Evolutionary conservation across 2,113 vertebrate genomes (phyloP).

Genomic region (Anas platyrhynchos): DNA sequence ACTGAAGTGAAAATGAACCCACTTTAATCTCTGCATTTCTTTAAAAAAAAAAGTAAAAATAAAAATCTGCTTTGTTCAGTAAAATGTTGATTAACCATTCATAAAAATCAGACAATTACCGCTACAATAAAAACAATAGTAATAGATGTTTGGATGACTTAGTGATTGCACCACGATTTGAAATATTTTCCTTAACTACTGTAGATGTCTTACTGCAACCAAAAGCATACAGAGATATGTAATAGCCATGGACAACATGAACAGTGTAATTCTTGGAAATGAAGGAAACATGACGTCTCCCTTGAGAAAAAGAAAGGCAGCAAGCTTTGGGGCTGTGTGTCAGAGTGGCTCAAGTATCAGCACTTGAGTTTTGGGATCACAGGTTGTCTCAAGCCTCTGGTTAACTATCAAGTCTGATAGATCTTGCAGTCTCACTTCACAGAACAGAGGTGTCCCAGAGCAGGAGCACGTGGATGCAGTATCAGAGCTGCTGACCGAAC

Average conservation of each 20-base stretch:
- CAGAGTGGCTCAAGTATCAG: slow-evolving; percentile 27
- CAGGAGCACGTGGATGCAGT: slow-evolving; percentile 34
- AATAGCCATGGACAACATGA: background rate
- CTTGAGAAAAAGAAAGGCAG: background rate
- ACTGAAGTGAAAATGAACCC: background rate
- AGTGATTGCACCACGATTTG: slow-evolving; percentile 23
- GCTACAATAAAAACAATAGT: background rate
- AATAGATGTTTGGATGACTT: background rate
- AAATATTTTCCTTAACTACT: background rate
- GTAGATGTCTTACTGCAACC: background rate
- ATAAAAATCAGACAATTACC: background rate
- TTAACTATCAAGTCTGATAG: slow-evolving; percentile 43
- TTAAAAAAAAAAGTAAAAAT: background rate
- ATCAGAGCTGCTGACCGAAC: slow-evolving; percentile 47
- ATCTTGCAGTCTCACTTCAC: slow-evolving; percentile 46
- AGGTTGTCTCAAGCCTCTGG: slow-evolving; percentile 55
- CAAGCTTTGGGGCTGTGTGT: background rate
- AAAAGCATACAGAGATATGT: background rate
- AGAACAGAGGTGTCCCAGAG: background rate
- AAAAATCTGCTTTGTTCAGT: background rate
- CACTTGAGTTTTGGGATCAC: background rate
- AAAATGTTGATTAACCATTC: background rate
- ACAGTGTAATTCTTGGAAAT: slow-evolving; percentile 12
- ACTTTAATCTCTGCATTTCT: background rate
- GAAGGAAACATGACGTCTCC: slow-evolving; percentile 19